A percentile compares a stretch with the other conserved stretches of the same genome.
Conservation (phyloP, 2,888 invertebrate genomes). For the Cloeon dipterum region DNA sequence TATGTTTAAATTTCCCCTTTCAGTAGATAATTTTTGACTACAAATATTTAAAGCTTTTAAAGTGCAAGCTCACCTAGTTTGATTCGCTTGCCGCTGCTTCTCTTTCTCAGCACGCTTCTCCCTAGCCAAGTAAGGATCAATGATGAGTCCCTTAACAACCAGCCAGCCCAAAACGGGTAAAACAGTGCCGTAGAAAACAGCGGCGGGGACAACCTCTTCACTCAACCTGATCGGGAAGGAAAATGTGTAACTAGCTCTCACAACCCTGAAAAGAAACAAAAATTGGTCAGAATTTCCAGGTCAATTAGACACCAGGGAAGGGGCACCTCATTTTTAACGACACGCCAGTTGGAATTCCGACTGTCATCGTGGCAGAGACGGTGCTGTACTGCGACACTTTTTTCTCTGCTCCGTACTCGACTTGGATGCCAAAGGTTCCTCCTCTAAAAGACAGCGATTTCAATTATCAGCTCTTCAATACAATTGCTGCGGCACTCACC, state of each 20-base stretch:
- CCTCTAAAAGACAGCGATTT: too few relatives aligned
- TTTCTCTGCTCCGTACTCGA: conserved; percentile 85
- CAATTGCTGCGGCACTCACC: conserved; percentile 31
- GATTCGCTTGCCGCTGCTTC: conserved; percentile 58
- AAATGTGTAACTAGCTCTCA: conserved; percentile 69
- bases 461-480: conserved; percentile 10
- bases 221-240: conserved; percentile 75
- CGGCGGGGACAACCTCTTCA: conserved; percentile 71
- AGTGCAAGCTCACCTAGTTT: too few relatives aligned
- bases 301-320: too few relatives aligned
- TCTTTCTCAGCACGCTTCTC: conserved; percentile 59
- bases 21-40: too few relatives aligned
- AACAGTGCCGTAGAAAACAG: conserved; percentile 79
- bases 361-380: conserved; percentile 57
- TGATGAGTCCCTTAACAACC: conserved; percentile 57
- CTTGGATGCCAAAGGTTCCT: conserved; percentile 64
- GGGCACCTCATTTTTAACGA: conserved; percentile 72
- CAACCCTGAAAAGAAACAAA: conserved; percentile 29
- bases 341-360: conserved; percentile 76
- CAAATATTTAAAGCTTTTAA: too few relatives aligned
- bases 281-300: too few relatives aligned
- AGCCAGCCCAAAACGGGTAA: conserved; percentile 66
- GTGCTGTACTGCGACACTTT: conserved; percentile 78
- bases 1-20: too few relatives aligned
- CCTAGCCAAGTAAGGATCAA: conserved; percentile 62